Evolutionary conservation across 1,140 invertebrate genomes (phyloP), one percentile per base, ranked within the genome.

Genomic region (Stegodyphus mimosarum): DNA sequence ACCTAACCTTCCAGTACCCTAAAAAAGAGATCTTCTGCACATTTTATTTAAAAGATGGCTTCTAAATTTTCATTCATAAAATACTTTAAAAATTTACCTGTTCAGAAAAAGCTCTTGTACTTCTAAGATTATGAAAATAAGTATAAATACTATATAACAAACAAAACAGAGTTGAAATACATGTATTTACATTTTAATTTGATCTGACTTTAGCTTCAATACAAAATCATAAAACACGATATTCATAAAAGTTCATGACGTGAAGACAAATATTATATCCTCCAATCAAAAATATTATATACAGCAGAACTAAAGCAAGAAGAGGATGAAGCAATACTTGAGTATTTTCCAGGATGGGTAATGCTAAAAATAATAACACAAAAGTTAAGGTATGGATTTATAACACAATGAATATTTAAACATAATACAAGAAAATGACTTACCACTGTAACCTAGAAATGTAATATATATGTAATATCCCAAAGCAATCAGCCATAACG

Each of bases 401-500:
- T 2, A 18, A 48, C 66, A 69, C 17, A 7, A 15, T 69, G 2
- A n/a, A 17, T 69, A 9, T 69, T 69, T 18, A 69, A 15, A 74
- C 6, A 15, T 67, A 2, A 70, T 76, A 67, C 69, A 55, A 87
- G 17, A 55, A 33, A 64, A 67, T 52, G 69, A 93, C 95, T 94
- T 91, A 97, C 96, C 96, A 91, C 95, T 98, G 90, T 99, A 99
- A 87, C 98, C 98, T 86, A 99, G 93, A 90, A 99, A 99, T 71
- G 98, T 99, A 87, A 99, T 99, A 89, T 99, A 99, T 85, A 98
- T 92, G 89, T 99, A 99, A 90, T 99, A 99, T 83, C 94, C 92
- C 83, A 96, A 91, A 52, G 96, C 96, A 76, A 98, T 93, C 17
- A 99, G 92, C 97, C 97, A 99, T 87, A 99, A 94, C 1, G 96